These are phyloP conservation scores for Tragelaphus scriptus DNA, from an alignment of 2,113 vertebrate genomes.

Conservation along the genomic window DNA sequence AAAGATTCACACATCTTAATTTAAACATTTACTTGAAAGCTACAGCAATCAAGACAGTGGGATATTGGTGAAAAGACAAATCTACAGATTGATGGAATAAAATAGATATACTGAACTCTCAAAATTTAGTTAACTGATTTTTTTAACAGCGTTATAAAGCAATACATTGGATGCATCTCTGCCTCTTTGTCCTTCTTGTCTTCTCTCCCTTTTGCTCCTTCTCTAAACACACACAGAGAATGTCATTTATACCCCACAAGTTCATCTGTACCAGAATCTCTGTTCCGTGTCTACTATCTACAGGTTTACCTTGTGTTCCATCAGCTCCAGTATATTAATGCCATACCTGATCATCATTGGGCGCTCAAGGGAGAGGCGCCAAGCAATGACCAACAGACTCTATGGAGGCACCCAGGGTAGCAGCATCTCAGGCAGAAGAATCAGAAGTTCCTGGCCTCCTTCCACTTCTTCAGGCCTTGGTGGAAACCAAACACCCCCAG, in stretches of 20 bases:
- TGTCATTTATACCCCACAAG: background rate
- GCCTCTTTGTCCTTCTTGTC: background rate
- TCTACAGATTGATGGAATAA: background rate
- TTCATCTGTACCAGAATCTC: background rate
- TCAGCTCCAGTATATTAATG: constrained; percentile 86
- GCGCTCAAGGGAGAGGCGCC: constrained; percentile 90
- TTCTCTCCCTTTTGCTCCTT: background rate
- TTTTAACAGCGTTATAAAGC: background rate
- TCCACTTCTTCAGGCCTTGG: constrained; percentile 90
- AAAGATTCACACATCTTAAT: background rate
- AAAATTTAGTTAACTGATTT: background rate
- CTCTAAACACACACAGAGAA: background rate
- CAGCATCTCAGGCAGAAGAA: constrained; percentile 89
- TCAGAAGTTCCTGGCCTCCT: constrained; percentile 90
- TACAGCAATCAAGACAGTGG: background rate
- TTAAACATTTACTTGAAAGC: background rate
- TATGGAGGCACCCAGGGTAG: constrained; percentile 90
- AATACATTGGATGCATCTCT: background rate
- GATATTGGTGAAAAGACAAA: background rate
- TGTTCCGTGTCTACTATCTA: constrained; percentile 86
- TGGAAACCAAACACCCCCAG: constrained; percentile 94
- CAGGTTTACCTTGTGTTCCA: constrained; percentile 91
- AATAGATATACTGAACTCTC: background rate
- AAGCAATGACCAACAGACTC: constrained; percentile 88
- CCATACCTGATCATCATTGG: constrained; percentile 93